Conservation (phyloP, 2,888 invertebrate species). For the Drosophila atripex region DNA sequence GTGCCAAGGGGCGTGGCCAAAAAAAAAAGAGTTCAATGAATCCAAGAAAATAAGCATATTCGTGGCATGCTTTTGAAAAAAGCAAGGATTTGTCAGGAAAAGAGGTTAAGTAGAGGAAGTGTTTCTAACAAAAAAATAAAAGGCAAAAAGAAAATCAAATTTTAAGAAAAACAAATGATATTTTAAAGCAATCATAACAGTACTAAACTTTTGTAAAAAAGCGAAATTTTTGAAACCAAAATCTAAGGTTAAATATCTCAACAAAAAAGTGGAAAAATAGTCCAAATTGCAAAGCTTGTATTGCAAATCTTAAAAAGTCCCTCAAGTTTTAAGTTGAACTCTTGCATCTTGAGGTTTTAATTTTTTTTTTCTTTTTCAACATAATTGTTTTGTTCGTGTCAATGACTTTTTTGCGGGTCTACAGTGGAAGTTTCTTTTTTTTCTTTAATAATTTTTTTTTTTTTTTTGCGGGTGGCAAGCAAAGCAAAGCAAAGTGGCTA, state of each 20-base stretch:
- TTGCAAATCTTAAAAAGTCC: slow-evolving; percentile 6
- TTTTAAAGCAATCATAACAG: too few species aligned
- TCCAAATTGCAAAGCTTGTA: neutral
- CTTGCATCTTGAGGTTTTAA: slow-evolving; percentile 55
- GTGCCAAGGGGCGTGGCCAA: slow-evolving; percentile 42
- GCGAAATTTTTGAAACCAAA: neutral
- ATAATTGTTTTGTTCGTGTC: slow-evolving; percentile 55
- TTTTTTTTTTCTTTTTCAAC: slow-evolving; percentile 16
- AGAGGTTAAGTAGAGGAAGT: neutral
- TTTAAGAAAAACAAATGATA: too few species aligned
- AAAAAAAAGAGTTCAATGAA: slow-evolving; percentile 46
- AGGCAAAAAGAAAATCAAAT: too few species aligned
- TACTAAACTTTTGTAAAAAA: neutral
- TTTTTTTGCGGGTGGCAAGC: slow-evolving; percentile 46
- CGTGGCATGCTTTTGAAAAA: slow-evolving; percentile 1
- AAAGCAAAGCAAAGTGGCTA: slow-evolving; percentile 35
- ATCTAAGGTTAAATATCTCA: slow-evolving; percentile 1
- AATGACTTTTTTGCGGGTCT: slow-evolving; percentile 59
- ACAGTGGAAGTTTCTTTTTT: slow-evolving; percentile 72
- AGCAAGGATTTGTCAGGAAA: neutral
- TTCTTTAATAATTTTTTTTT: slow-evolving; percentile 61
- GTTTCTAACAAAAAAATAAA: too few species aligned
- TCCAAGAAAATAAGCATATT: slow-evolving; percentile 35
- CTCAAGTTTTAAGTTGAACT: slow-evolving; percentile 30
- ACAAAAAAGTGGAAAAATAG: slow-evolving; percentile 3